A percentile compares a stretch with the other conserved stretches of the same genome.
These are phyloP conservation scores for Pavo muticus DNA, from an alignment of 2,113 vertebrate species.

Conservation along the genomic window DNA sequence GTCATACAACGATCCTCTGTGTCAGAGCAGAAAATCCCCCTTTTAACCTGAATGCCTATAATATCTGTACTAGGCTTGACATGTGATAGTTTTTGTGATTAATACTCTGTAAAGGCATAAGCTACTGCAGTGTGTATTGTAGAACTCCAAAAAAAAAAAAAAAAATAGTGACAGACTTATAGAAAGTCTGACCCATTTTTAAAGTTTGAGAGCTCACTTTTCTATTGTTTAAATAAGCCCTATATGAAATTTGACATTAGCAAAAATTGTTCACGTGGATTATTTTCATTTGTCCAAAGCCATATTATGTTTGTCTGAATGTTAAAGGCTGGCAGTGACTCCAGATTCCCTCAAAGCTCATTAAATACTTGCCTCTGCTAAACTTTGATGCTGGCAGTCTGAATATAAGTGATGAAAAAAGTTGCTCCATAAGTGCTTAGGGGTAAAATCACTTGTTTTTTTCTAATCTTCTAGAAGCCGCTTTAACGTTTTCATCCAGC, in stretches of 20 bases:
- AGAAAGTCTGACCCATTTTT: neutral
- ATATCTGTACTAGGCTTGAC: neutral
- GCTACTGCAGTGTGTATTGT: neutral
- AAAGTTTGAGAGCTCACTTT: neutral
- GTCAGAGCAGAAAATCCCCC: constrained; percentile 36
- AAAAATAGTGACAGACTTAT: neutral
- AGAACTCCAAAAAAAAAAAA: neutral
- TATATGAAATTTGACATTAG: constrained; percentile 5
- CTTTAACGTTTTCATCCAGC: neutral
- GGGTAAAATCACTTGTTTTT: neutral
- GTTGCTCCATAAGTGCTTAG: neutral
- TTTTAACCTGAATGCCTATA: constrained; percentile 19
- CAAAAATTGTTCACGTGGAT: constrained; percentile 24
- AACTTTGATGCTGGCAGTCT: neutral
- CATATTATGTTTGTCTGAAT: neutral
- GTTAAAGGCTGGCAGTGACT: neutral
- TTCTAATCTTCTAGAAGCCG: neutral
- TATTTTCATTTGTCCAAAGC: constrained; percentile 40
- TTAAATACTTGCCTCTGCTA: neutral
- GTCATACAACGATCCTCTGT: neutral
- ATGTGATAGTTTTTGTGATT: constrained; percentile 11
- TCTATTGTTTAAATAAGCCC: constrained; percentile 8
- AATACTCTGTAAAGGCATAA: constrained; percentile 23
- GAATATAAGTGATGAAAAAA: neutral
- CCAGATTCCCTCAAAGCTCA: neutral